A percentile compares a stretch with the other conserved stretches of the same genome.
Evolutionary conservation across 2,888 invertebrate genomes (phyloP).

Genomic region (Ceramica pisi): DNA sequence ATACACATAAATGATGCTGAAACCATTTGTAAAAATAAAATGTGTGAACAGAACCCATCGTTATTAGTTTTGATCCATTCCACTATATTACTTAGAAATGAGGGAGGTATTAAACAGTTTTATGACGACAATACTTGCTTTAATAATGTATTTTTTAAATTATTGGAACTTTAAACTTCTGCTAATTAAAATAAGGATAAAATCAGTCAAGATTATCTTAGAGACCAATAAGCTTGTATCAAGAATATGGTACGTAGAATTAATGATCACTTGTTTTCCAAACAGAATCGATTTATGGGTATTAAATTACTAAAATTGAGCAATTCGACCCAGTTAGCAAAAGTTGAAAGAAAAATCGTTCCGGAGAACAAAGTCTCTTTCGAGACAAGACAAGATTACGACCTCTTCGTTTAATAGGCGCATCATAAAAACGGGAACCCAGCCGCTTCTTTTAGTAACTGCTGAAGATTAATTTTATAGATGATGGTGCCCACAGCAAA

Average conservation of each 20-base stretch:
- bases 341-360: conserved; percentile 73
- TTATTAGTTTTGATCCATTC: conserved; percentile 64
- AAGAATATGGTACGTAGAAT: conserved; percentile 37
- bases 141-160: conserved; percentile 42
- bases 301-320: conserved; percentile 81
- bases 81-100: conserved; percentile 63
- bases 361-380: conserved; percentile 69
- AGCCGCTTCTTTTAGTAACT: conserved; percentile 83
- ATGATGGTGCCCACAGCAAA: conserved; percentile 76
- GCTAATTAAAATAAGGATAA: conserved; percentile 48
- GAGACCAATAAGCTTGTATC: conserved; percentile 10
- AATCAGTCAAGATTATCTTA: conserved; percentile 19
- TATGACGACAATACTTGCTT: conserved; percentile 47
- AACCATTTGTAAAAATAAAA: conserved; percentile 87
- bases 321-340: conserved; percentile 77
- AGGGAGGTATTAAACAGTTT: conserved; percentile 54
- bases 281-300: conserved; percentile 75
- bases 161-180: conserved; percentile 33
- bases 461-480: conserved; percentile 79
- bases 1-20: conserved; percentile 80
- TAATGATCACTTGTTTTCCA: conserved; percentile 62
- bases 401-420: conserved; percentile 84
- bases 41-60: conserved; percentile 77
- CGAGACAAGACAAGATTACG: conserved; percentile 77
- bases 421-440: conserved; percentile 83